phyloP scores from a whole-genome alignment of 2,797 vertebrate genomes.

The Sebastes taczanowskii region DNA sequence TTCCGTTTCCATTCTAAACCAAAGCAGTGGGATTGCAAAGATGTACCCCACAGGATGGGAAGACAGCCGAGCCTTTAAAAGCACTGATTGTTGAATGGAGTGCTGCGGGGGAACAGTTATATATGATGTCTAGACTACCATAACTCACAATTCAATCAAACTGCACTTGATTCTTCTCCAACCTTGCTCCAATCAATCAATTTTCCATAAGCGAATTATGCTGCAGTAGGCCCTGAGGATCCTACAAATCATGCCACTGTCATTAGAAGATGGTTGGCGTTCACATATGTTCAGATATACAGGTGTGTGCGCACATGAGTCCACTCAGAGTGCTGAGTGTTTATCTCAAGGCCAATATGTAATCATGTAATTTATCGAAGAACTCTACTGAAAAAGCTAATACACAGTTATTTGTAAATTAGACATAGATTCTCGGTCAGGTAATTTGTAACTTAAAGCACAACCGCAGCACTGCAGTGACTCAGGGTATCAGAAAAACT shows the following conservation, averaged over 20 bases:
- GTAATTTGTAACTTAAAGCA: too few species aligned
- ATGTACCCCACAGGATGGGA: conserved; percentile 4
- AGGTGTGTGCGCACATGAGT: not conserved
- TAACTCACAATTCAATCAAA: conserved; percentile 76
- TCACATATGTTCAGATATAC: not conserved
- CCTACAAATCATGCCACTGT: conserved; percentile 41
- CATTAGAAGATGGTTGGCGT: conserved; percentile 16
- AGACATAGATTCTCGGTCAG: not conserved
- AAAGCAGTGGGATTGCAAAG: not conserved
- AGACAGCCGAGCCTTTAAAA: conserved; percentile 50
- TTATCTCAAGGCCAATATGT: not conserved
- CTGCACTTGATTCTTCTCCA: conserved; percentile 61
- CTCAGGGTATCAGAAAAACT: not conserved
- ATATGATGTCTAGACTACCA: conserved; percentile 45
- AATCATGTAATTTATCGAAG: not conserved
- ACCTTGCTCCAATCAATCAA: conserved; percentile 69
- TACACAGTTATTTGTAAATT: not conserved
- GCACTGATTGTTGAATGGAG: conserved; percentile 34
- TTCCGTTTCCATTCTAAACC: not conserved
- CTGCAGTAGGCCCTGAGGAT: conserved; percentile 39
- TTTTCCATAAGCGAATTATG: conserved; percentile 60
- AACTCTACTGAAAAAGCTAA: not conserved
- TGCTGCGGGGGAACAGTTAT: conserved; percentile 26
- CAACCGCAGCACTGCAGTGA: too few species aligned
- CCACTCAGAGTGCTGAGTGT: not conserved